Evolutionary conservation across 1,140 invertebrate species (phyloP).

Genomic region (Linepithema humile): DNA sequence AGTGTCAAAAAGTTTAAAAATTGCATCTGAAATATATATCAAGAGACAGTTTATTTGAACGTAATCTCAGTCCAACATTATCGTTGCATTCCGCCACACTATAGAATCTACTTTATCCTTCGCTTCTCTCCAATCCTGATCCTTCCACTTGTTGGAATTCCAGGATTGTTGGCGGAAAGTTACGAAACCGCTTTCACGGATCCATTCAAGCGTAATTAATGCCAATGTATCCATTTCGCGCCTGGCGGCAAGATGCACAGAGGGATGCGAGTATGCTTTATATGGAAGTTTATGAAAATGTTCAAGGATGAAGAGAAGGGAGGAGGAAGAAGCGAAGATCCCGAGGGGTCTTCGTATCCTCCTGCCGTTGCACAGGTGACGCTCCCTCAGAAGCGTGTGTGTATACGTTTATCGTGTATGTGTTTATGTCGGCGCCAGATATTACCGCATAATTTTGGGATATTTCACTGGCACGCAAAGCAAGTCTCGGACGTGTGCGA

Average conservation of each 20-base stretch:
- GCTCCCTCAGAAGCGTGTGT: slow-evolving; percentile 57
- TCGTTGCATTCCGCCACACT: background rate
- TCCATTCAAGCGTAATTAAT: slow-evolving; percentile 45
- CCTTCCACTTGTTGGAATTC: slow-evolving; percentile 51
- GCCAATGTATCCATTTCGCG: slow-evolving; percentile 45
- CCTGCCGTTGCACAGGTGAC: slow-evolving; percentile 58
- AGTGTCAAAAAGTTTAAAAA: background rate
- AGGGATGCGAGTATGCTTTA: slow-evolving; percentile 68
- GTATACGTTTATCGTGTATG: slow-evolving; percentile 24
- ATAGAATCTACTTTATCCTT: slow-evolving; percentile 21
- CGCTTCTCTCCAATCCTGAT: background rate
- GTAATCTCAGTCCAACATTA: background rate
- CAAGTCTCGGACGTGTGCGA: slow-evolving; percentile 34
- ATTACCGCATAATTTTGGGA: slow-evolving; percentile 80
- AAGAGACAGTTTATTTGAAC: background rate
- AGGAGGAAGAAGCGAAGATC: slow-evolving; percentile 56
- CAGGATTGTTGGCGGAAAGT: slow-evolving; percentile 40
- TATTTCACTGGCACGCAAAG: slow-evolving; percentile 74
- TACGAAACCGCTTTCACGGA: slow-evolving; percentile 19
- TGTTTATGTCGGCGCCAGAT: slow-evolving; percentile 71
- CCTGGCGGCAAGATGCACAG: background rate
- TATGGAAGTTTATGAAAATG: slow-evolving; percentile 76
- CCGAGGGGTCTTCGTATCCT: slow-evolving; percentile 55
- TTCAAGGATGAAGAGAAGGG: slow-evolving; percentile 65
- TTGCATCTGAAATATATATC: background rate